Percentiles rank a stretch among this genome's conserved stretches.
These are phyloP conservation scores for Brachionus rubens DNA, from an alignment of 1,140 invertebrate species.

Conservation along the genomic window DNA sequence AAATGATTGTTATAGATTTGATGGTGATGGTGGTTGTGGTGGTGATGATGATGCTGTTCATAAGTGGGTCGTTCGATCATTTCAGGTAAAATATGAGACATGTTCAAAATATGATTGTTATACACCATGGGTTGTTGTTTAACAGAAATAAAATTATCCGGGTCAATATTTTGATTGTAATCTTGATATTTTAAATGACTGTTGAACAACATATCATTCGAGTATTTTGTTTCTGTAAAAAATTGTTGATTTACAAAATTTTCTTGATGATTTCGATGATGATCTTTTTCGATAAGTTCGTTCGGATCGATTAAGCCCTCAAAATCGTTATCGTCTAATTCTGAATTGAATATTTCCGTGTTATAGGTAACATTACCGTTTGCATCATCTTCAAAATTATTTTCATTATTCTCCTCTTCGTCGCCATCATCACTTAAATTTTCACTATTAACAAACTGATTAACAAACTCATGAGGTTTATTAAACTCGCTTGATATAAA, in stretches of 20 bases:
- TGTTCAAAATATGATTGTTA: not conserved
- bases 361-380: slow-evolving; percentile 14
- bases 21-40: not conserved
- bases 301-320: slow-evolving; percentile 2
- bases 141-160: not conserved
- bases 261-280: not conserved
- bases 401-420: not conserved
- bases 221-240: slow-evolving; percentile 3
- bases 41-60: not conserved
- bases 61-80: not conserved
- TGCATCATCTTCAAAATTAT: not conserved
- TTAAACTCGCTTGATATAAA: not conserved
- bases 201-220: not conserved
- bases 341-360: slow-evolving; percentile 26
- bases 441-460: not conserved
- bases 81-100: not conserved
- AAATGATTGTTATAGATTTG: not conserved
- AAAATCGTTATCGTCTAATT: slow-evolving; percentile 24
- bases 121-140: not conserved
- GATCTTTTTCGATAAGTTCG: slow-evolving; percentile 6
- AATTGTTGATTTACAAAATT: not conserved
- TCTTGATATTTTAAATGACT: not conserved
- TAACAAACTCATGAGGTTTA: not conserved
- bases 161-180: not conserved
- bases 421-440: slow-evolving; percentile 16